Conservation (phyloP, 2,888 invertebrate genomes). For the Eupithecia exiguata region DNA sequence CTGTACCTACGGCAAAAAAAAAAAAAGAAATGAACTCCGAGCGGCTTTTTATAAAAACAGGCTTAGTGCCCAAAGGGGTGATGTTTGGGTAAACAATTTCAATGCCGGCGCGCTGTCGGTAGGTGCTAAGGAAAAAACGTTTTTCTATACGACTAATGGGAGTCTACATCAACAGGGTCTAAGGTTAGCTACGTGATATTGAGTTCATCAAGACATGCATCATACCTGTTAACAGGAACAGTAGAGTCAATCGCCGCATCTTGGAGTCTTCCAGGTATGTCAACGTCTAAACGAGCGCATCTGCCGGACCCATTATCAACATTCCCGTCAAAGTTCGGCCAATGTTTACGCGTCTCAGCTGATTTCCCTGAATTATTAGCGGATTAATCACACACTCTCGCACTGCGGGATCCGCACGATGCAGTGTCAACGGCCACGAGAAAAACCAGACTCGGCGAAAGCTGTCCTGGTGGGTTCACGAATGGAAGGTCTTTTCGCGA, state of each 20-base stretch:
- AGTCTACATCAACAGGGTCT: slow-evolving; percentile 14
- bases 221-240: slow-evolving; percentile 77
- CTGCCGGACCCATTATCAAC: slow-evolving; percentile 68
- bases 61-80: slow-evolving; percentile 16
- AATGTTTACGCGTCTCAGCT: slow-evolving; percentile 82
- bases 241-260: slow-evolving; percentile 74
- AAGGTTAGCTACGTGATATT: slow-evolving; percentile 13
- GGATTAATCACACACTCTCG: slow-evolving; percentile 82
- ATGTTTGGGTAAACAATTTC: slow-evolving; percentile 40
- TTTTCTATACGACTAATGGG: slow-evolving; percentile 2
- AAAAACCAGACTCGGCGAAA: slow-evolving; percentile 78
- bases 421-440: slow-evolving; percentile 82
- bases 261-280: slow-evolving; percentile 56
- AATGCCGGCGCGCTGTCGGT: slow-evolving; percentile 34
- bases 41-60: slow-evolving; percentile 22
- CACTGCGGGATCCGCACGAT: slow-evolving; percentile 82
- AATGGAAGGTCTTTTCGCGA: slow-evolving; percentile 50
- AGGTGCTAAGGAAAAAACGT: slow-evolving; percentile 26
- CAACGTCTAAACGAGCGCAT: slow-evolving; percentile 60
- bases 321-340: slow-evolving; percentile 61
- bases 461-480: slow-evolving; percentile 58
- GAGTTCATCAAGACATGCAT: slow-evolving; percentile 34
- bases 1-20: not conserved
- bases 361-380: slow-evolving; percentile 72
- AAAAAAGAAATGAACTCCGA: slow-evolving; percentile 31